Evolutionary conservation across 2,113 vertebrate species (phyloP).

Genomic region (Symphodus melops): DNA sequence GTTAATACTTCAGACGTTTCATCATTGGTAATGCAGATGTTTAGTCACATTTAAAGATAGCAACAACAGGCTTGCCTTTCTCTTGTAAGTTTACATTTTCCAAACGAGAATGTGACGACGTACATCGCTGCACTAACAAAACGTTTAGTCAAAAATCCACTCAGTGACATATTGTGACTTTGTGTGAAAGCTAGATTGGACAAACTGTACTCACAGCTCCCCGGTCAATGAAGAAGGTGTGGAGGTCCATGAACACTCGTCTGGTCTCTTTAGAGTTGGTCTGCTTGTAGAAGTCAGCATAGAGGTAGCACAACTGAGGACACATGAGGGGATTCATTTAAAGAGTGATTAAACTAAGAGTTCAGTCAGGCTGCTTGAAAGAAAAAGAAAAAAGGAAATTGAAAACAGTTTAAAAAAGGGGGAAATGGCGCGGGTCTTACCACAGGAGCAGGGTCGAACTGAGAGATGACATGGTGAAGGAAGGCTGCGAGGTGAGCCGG

Average conservation of each 20-base stretch:
- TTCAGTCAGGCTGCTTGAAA: background rate
- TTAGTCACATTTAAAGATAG: too few species aligned
- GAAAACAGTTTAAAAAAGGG: background rate
- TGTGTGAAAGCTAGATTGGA: too few species aligned
- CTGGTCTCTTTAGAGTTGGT: constrained; percentile 98
- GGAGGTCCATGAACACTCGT: constrained; percentile 92
- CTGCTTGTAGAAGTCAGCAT: constrained; percentile 95
- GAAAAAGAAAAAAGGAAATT: background rate
- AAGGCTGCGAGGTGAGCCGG: constrained; percentile 97
- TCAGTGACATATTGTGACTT: too few species aligned
- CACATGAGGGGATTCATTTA: background rate
- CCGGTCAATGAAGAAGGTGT: constrained; percentile 93
- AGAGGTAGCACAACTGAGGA: constrained; percentile 94
- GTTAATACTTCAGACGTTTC: too few species aligned
- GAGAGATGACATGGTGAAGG: constrained; percentile 96
- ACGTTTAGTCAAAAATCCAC: too few species aligned
- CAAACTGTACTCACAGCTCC: constrained; percentile 87
- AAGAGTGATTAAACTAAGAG: background rate
- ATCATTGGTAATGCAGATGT: too few species aligned
- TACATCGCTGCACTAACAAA: too few species aligned
- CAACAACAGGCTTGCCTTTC: too few species aligned
- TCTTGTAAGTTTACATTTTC: too few species aligned
- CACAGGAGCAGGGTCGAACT: constrained; percentile 95
- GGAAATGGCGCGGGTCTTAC: constrained; percentile 76
- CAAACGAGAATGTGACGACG: too few species aligned